Conservation (phyloP, 2,113 vertebrate genomes). For the Grammomys surdaster region DNA sequence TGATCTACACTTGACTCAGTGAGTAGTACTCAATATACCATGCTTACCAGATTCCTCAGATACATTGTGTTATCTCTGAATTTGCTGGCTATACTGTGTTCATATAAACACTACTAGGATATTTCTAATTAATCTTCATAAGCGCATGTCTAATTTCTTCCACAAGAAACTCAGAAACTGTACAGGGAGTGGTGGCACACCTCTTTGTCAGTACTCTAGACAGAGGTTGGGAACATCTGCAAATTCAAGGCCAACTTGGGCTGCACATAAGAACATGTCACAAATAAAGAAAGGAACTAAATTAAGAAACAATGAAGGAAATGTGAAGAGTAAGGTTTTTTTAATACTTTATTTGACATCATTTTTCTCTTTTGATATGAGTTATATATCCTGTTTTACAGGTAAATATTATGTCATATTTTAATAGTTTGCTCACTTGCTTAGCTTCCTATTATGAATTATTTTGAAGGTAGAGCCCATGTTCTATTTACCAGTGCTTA, state of each 20-base stretch:
- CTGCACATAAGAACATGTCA: background rate
- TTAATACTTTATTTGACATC: background rate
- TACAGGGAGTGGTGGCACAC: background rate
- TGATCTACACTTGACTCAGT: background rate
- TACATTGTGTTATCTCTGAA: background rate
- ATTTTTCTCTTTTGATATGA: background rate
- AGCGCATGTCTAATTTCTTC: background rate
- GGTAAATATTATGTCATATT: background rate
- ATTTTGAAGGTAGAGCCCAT: background rate
- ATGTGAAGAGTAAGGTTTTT: background rate
- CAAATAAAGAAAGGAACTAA: background rate
- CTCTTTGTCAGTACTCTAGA: background rate
- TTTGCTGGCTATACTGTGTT: background rate
- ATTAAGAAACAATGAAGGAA: background rate
- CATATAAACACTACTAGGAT: background rate
- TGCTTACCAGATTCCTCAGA: background rate
- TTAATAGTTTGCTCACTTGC: background rate
- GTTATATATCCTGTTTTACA: background rate
- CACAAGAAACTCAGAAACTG: background rate
- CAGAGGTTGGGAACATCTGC: background rate
- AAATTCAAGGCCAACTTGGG: background rate
- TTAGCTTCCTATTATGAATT: background rate
- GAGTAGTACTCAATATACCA: background rate
- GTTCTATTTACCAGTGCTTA: background rate
- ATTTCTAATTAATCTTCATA: background rate